phyloP scores from a whole-genome alignment of 2,888 invertebrate genomes.

The Carterocephalus palaemon region DNA sequence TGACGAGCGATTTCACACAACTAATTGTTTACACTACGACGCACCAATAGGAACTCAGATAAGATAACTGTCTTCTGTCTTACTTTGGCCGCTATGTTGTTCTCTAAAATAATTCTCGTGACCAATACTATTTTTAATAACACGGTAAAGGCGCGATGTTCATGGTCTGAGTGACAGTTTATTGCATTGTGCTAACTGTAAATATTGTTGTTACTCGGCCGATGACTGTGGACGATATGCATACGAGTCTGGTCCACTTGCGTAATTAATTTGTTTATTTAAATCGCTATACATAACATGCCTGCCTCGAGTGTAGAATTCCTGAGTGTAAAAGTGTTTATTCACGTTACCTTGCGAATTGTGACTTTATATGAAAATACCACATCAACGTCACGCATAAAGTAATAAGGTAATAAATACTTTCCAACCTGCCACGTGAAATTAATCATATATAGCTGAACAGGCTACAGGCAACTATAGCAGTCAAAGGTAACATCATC shows the following conservation, averaged over 20 bases:
- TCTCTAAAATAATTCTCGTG: constrained; percentile 19
- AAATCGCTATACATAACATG: too few relatives aligned
- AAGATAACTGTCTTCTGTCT: constrained; percentile 51
- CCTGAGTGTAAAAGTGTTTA: not conserved
- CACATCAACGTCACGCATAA: too few relatives aligned
- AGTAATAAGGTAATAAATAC: too few relatives aligned
- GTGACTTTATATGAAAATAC: too few relatives aligned
- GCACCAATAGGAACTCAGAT: constrained; percentile 54
- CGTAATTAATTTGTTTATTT: constrained; percentile 8
- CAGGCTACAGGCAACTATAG: too few relatives aligned
- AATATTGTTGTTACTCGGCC: constrained; percentile 22
- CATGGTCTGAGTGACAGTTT: constrained; percentile 17
- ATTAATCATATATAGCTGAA: too few relatives aligned
- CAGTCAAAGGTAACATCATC: too few relatives aligned
- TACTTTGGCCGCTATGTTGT: constrained; percentile 17
- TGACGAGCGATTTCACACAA: constrained; percentile 53
- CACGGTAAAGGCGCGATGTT: constrained; percentile 8
- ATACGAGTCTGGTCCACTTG: constrained; percentile 10
- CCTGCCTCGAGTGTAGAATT: too few relatives aligned
- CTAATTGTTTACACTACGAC: constrained; percentile 43
- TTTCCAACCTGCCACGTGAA: too few relatives aligned
- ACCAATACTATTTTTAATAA: constrained; percentile 7
- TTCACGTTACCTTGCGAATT: too few relatives aligned
- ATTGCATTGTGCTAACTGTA: constrained; percentile 23
- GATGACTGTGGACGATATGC: constrained; percentile 9